Conservation (phyloP, 2,797 vertebrate species). For the Oryzias dopingdopingensis region DNA sequence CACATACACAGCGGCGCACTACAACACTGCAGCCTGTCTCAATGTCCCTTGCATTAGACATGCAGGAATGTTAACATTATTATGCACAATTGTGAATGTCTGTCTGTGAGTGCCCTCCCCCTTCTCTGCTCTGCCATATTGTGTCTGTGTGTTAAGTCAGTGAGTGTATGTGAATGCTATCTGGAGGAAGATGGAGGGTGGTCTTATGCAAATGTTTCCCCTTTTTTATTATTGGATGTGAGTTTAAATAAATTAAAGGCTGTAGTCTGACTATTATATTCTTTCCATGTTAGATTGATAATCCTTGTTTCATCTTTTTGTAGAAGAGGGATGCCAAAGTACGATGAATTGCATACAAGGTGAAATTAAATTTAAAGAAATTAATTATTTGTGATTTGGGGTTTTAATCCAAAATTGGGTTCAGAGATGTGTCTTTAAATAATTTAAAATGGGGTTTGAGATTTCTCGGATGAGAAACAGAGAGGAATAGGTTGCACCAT, state of each 20-base stretch:
- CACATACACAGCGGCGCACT: slow-evolving; percentile 30
- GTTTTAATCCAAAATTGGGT: too few relatives aligned
- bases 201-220: slow-evolving; percentile 76
- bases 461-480: slow-evolving; percentile 22
- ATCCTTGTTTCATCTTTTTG: slow-evolving; percentile 22
- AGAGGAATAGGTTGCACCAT: neutral
- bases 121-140: slow-evolving; percentile 71
- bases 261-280: slow-evolving; percentile 54
- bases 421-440: slow-evolving; percentile 12
- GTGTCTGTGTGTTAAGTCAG: slow-evolving; percentile 76
- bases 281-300: slow-evolving; percentile 14
- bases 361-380: too few relatives aligned
- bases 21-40: slow-evolving; percentile 61
- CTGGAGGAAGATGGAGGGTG: slow-evolving; percentile 69
- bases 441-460: neutral
- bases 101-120: slow-evolving; percentile 74
- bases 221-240: slow-evolving; percentile 69
- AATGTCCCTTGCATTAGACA: slow-evolving; percentile 84
- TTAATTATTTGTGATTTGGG: too few relatives aligned
- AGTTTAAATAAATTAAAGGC: slow-evolving; percentile 68
- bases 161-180: slow-evolving; percentile 56
- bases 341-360: too few relatives aligned
- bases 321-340: neutral
- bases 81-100: slow-evolving; percentile 89
- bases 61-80: slow-evolving; percentile 94